Conservation (phyloP, 35 echinoderm and acorn worm species). For the Apostichopus japonicus region DNA sequence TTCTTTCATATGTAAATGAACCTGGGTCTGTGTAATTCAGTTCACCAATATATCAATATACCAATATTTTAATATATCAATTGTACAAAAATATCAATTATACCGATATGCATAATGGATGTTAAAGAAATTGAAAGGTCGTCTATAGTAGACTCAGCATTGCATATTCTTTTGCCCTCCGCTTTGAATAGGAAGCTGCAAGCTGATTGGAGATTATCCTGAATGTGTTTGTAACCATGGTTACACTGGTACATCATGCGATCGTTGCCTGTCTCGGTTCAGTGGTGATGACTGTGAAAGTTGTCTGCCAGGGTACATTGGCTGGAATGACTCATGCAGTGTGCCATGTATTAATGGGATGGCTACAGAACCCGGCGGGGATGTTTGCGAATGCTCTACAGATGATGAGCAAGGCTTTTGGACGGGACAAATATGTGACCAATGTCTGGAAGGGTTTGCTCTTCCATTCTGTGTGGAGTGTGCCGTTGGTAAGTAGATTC, state of each 20-base stretch:
- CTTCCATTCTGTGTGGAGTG: constrained; percentile 71
- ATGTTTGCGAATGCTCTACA: constrained; percentile 73
- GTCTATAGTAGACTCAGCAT: no score
- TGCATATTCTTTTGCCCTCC: background rate
- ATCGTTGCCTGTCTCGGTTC: constrained; percentile 69
- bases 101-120: no score
- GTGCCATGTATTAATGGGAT: constrained; percentile 72
- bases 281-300: constrained; percentile 64
- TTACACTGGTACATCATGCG: constrained; percentile 75
- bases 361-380: constrained; percentile 70
- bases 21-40: no score
- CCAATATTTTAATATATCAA: no score
- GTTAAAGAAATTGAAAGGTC: no score
- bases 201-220: constrained; percentile 57
- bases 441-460: constrained; percentile 78
- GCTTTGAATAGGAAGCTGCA: constrained; percentile 64
- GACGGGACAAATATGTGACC: constrained; percentile 77
- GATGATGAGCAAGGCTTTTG: constrained; percentile 79
- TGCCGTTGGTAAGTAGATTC: constrained; percentile 57
- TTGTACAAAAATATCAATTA: no score
- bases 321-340: constrained; percentile 80
- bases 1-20: no score
- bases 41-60: no score
- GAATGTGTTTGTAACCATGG: constrained; percentile 79
- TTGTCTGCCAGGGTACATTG: constrained; percentile 76